Evolutionary conservation across 2,888 invertebrate genomes (phyloP).

Genomic region (Polia nebulosa): DNA sequence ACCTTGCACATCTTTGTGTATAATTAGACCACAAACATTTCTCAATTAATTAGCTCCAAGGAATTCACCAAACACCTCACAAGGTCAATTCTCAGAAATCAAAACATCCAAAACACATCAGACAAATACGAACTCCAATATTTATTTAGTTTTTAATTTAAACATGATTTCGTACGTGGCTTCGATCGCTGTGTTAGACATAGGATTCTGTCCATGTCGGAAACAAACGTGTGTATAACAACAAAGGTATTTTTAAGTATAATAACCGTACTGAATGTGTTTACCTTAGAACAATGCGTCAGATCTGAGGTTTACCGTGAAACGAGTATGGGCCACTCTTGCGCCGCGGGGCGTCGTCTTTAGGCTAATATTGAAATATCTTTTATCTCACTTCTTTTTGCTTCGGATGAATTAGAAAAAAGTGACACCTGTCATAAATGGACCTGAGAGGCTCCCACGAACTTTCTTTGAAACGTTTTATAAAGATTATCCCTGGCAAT

Average conservation of each 20-base stretch:
- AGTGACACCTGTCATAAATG: slow-evolving; percentile 84
- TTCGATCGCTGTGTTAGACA: slow-evolving; percentile 40
- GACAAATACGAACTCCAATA: slow-evolving; percentile 41
- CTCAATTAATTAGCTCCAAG: slow-evolving; percentile 53
- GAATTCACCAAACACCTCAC: slow-evolving; percentile 43
- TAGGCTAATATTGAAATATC: slow-evolving; percentile 84
- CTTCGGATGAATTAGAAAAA: slow-evolving; percentile 74
- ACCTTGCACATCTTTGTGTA: slow-evolving; percentile 45
- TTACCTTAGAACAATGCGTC: slow-evolving; percentile 71
- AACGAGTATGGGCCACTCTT: slow-evolving; percentile 69
- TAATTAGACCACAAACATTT: slow-evolving; percentile 57
- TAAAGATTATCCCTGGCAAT: slow-evolving; percentile 73
- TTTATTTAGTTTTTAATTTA: slow-evolving; percentile 57
- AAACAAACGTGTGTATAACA: slow-evolving; percentile 48
- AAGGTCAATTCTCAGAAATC: slow-evolving; percentile 59
- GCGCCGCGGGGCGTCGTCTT: slow-evolving; percentile 80
- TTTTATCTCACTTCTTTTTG: slow-evolving; percentile 78
- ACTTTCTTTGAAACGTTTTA: slow-evolving; percentile 66
- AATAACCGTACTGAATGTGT: slow-evolving; percentile 69
- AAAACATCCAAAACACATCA: slow-evolving; percentile 51
- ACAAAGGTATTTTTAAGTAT: slow-evolving; percentile 55
- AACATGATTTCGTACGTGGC: slow-evolving; percentile 49
- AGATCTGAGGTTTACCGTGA: slow-evolving; percentile 70
- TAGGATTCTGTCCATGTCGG: slow-evolving; percentile 21
- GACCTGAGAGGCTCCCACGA: slow-evolving; percentile 77